Conservation (phyloP, 2,888 invertebrate species). For the Ophioninae sp. region DNA sequence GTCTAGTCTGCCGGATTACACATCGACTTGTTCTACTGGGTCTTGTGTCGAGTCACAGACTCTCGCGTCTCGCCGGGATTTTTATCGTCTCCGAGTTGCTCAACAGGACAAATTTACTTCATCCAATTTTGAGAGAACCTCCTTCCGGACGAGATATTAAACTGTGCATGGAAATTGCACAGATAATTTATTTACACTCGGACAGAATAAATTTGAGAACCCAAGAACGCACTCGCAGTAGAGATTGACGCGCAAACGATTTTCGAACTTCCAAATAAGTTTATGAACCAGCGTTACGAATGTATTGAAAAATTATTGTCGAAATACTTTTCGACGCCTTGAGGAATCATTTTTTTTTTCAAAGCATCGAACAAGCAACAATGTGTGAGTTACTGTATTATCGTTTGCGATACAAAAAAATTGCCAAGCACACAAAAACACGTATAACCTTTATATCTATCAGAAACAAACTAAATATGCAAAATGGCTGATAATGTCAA, state of each 20-base stretch:
- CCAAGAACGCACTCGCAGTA: not conserved
- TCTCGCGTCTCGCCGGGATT: conserved; percentile 10
- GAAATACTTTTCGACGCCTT: no score
- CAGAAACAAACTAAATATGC: no score
- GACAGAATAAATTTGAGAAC: conserved; percentile 1
- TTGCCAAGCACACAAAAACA: no score
- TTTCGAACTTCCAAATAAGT: not conserved
- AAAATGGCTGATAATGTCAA: no score
- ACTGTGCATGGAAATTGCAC: conserved; percentile 26
- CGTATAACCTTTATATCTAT: no score
- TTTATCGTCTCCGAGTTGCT: conserved; percentile 26
- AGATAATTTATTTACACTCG: conserved; percentile 45
- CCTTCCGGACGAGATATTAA: conserved; percentile 40
- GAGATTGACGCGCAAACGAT: not conserved
- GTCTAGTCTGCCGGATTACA: conserved; percentile 23
- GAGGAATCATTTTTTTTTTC: no score
- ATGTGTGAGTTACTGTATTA: no score
- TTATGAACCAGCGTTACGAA: not conserved
- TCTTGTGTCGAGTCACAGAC: conserved; percentile 9
- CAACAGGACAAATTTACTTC: conserved; percentile 39
- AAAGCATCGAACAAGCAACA: no score
- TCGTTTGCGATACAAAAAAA: no score
- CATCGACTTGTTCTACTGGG: conserved; percentile 21
- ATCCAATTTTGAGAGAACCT: conserved; percentile 48
- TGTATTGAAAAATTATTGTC: no score